These are phyloP conservation scores for Drosophila sechellia DNA, from an alignment of 1,140 invertebrate species.

Conservation along the genomic window DNA sequence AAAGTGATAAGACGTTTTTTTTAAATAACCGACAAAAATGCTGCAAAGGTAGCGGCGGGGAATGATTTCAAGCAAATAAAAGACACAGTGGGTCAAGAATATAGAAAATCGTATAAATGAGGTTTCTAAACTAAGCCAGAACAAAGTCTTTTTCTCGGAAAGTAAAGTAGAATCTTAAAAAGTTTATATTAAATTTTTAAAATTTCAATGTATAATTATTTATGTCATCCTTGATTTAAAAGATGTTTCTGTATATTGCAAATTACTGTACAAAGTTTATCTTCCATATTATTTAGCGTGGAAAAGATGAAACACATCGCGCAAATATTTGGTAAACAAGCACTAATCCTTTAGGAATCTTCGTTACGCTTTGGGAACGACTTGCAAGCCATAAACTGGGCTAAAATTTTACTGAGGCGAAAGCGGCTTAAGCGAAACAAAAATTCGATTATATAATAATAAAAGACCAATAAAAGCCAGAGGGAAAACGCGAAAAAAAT, in stretches of 20 bases:
- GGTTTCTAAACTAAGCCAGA: no score
- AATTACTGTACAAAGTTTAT: background rate
- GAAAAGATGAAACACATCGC: background rate
- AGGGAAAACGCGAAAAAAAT: slow-evolving; percentile 17
- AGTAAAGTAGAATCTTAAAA: no score
- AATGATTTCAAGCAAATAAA: slow-evolving; percentile 7
- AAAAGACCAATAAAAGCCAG: slow-evolving; percentile 35
- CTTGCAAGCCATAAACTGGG: slow-evolving; percentile 37
- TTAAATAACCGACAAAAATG: slow-evolving; percentile 56
- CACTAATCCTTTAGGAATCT: slow-evolving; percentile 57
- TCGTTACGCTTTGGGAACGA: slow-evolving; percentile 8
- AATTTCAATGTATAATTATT: no score
- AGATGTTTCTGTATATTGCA: no score
- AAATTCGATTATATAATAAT: slow-evolving; percentile 58
- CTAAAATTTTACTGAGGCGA: slow-evolving; percentile 25
- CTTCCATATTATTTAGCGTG: background rate
- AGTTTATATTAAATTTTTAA: no score
- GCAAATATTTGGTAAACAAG: slow-evolving; percentile 55
- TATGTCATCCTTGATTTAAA: no score
- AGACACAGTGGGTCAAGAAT: slow-evolving; percentile 12
- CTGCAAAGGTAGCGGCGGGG: slow-evolving; percentile 28
- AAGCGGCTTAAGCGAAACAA: slow-evolving; percentile 37
- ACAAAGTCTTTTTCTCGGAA: background rate
- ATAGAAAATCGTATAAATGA: background rate
- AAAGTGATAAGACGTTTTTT: slow-evolving; percentile 74